These are phyloP conservation scores for Vidua chalybeata DNA, from an alignment of 2,113 vertebrate species.

Conservation along the genomic window DNA sequence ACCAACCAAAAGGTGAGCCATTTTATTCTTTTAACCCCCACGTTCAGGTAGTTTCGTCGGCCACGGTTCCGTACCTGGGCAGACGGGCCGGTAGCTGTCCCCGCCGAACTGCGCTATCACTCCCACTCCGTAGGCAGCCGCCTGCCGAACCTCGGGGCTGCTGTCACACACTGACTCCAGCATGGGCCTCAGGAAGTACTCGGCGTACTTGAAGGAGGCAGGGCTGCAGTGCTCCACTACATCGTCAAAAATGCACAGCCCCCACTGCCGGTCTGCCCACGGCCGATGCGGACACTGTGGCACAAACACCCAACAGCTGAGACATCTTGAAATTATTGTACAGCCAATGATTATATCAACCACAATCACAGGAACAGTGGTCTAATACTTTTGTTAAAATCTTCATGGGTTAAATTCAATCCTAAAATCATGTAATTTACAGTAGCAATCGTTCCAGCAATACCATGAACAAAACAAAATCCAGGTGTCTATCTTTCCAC, in stretches of 20 bases:
- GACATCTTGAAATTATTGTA: not conserved
- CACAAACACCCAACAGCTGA: not conserved
- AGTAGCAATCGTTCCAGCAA: not conserved
- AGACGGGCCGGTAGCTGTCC: conserved; percentile 92
- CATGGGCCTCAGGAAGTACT: conserved; percentile 93
- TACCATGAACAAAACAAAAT: not conserved
- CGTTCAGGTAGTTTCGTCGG: fast-evolving
- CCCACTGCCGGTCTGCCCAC: conserved; percentile 98
- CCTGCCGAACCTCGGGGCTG: conserved; percentile 94
- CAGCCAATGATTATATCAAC: not conserved
- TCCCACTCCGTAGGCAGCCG: conserved; percentile 92
- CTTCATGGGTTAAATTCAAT: not conserved
- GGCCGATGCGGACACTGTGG: conserved; percentile 91
- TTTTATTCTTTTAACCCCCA: too few relatives aligned
- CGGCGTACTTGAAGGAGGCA: conserved; percentile 92
- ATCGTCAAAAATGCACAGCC: conserved; percentile 97
- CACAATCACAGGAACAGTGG: not conserved
- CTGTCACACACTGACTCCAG: conserved; percentile 89
- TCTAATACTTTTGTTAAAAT: not conserved
- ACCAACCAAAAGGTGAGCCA: not conserved
- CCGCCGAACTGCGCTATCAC: conserved; percentile 97
- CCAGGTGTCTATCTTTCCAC: not conserved
- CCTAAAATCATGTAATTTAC: not conserved
- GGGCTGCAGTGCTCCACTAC: conserved; percentile 97
- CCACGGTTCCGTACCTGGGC: conserved; percentile 79